Evolutionary conservation across 2,888 invertebrate species (phyloP), one percentile per base, ranked within the genome.

Genomic region (Polymixis flavicincta): DNA sequence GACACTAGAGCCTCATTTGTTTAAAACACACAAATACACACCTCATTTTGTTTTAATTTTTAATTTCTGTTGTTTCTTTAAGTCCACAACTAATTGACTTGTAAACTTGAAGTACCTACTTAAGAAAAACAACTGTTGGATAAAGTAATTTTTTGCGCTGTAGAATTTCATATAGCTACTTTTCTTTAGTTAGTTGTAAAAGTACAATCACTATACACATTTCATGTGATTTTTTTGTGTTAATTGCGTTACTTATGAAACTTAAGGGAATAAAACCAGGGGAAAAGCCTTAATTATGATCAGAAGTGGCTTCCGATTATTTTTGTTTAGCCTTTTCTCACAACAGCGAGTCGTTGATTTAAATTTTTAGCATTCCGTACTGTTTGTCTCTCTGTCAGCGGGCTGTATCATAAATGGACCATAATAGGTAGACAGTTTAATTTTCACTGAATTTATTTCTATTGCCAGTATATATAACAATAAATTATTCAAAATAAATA

Each of bases 71-170:
- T 68, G 37, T 66, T 74, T 66, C 55, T 63, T 37, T 82, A 60
- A 25, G 59, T 65, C 63, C 55, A 28, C 17, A 64, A 66, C 57
- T 82, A 70, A 80, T 77, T 60, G 60, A 65, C 77, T 76, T 71
- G 64, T 64, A 55, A 64, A 6, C n/a, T 68, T 57, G n/a, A 72
- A 79, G 52, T 37, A 59, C 54, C 45, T 70, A n/a, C 70, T 63
- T 70, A n/a, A 57, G 22, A 64, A 75, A 54, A 55, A 22, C 11
- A n/a, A 78, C 11, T 42, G 28, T 48, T 32, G 55, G 7, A n/a
- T 65, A 19, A 25, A 55, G 13, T 1, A n/a, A 45, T 55, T 52
- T 54, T n/a, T 78, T 65, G 19, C 7, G 19, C 42, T 54, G 14
- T 50, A 48, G 2, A 55, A 69, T 48, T 68, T 45, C n/a, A 14